Base-by-base conservation (phyloP, 2,113 vertebrate genomes). In the Brachyhypopomus occidentalis region DNA sequence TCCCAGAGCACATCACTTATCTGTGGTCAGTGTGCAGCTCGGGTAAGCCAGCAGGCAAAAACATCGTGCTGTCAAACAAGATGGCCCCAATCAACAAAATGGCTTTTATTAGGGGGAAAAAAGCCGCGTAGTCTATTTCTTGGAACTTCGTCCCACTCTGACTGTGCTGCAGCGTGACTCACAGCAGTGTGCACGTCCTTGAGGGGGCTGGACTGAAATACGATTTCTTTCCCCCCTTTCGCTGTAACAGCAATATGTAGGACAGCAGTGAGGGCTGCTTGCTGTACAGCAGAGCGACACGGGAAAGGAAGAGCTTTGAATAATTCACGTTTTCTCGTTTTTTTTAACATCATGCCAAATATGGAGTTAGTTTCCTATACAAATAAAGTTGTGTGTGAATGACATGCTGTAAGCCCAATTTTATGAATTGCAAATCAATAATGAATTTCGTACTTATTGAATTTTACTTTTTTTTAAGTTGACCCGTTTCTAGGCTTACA, bases 21-120 rank as follows among this genome's bases (percentile, higher is more conserved):
- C 20, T 12, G 9, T 12, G 14, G 62, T 5, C 14, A 1, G 5
- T 16, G 62, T 64, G 62, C 14, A 30, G 8, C 16, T 4, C 25
- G 25, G 30, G 64, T 16, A 8, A n/a, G 64, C 19, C 27, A 67
- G 19, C 9, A 25, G 60, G 0, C 16, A 36, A 27, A 36, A 27
- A 9, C 36, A 3, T 12, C 2, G 9, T 70, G 36, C 6, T 67
- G 30, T 20, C 16, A 30, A 20, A 67, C 14, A 36, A 20, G 64
- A 67, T 67, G 64, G 64, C 30, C 36, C 36, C n/a, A 70, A 41
- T 70, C 36, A 36, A 67, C 64, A 36, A 67, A 34, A n/a, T 41
- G 36, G 34, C 66, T 12, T 41, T 20, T 41, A 41, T 70, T 41
- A 19, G 34, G 22, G 30, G 22, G 30, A 36, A 67, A 41, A 36